Evolutionary conservation across 2,797 vertebrate genomes (phyloP).

Genomic region (Lacerta agilis): DNA sequence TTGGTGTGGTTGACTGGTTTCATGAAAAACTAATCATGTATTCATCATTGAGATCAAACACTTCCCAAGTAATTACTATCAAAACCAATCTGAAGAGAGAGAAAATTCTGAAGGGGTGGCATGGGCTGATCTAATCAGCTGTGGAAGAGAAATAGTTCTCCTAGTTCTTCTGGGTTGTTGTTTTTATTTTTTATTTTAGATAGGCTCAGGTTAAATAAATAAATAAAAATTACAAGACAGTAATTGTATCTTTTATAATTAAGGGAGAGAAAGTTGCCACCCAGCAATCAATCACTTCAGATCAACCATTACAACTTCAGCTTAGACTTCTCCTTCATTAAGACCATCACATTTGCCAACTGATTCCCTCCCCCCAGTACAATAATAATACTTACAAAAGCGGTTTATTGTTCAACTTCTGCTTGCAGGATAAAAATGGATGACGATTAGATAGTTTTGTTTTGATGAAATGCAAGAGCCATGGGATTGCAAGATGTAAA

Average conservation of each 20-base stretch:
- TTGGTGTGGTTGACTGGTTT: slow-evolving; percentile 93
- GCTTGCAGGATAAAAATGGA: background rate
- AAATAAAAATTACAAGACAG: slow-evolving; percentile 67
- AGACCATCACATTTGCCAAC: slow-evolving; percentile 55
- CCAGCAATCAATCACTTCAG: slow-evolving; percentile 67
- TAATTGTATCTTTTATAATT: slow-evolving; percentile 86
- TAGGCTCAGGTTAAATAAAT: background rate
- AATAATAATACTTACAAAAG: slow-evolving; percentile 44
- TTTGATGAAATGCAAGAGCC: slow-evolving; percentile 49
- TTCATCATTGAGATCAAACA: slow-evolving; percentile 99
- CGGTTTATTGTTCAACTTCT: slow-evolving; percentile 21
- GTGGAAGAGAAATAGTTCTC: slow-evolving; percentile 82
- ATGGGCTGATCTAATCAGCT: slow-evolving; percentile 89
- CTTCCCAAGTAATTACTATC: slow-evolving; percentile 93
- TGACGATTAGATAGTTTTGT: slow-evolving; percentile 1
- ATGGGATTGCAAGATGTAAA: slow-evolving; percentile 15
- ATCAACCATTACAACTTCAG: slow-evolving; percentile 66
- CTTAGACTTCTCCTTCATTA: slow-evolving; percentile 59
- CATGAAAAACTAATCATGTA: slow-evolving; percentile 99
- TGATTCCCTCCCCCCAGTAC: slow-evolving; percentile 26
- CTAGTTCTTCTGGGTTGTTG: slow-evolving; percentile 67
- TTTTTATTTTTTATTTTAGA: slow-evolving; percentile 81
- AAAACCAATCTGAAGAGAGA: slow-evolving; percentile 85
- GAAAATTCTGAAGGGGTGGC: slow-evolving; percentile 82
- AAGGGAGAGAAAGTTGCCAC: slow-evolving; percentile 66